Evolutionary conservation across 2,888 invertebrate species (phyloP).

Genomic region (Leptopilina syphax): DNA sequence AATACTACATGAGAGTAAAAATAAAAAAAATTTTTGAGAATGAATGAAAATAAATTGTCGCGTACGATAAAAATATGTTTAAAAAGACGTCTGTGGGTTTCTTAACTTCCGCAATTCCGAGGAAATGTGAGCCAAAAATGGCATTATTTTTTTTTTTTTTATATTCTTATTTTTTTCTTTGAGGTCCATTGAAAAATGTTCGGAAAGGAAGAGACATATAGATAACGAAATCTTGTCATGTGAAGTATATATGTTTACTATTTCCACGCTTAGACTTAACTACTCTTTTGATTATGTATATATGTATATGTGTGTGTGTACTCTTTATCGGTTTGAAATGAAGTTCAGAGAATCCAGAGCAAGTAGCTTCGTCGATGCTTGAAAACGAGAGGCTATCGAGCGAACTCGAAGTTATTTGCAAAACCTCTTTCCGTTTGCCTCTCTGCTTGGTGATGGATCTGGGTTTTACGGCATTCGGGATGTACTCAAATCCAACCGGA

Average conservation of each 20-base stretch:
- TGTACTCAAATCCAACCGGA: slow-evolving; percentile 28
- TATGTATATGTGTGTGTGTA: no score
- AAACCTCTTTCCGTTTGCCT: slow-evolving; percentile 38
- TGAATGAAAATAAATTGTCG: neutral
- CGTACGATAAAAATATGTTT: neutral
- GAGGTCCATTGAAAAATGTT: neutral
- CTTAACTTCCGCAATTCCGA: slow-evolving; percentile 25
- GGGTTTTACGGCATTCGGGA: slow-evolving; percentile 48
- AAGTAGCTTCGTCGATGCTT: slow-evolving; percentile 43
- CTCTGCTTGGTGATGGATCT: slow-evolving; percentile 43
- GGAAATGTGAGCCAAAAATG: neutral
- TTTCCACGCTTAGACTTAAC: neutral
- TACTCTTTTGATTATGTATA: slow-evolving; percentile 25
- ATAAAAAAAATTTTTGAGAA: neutral
- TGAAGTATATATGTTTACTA: neutral
- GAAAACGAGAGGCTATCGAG: slow-evolving; percentile 52
- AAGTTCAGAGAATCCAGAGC: slow-evolving; percentile 33
- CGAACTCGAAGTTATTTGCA: slow-evolving; percentile 48
- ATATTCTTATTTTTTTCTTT: neutral
- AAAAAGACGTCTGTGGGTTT: neutral
- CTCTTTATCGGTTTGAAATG: slow-evolving; percentile 22
- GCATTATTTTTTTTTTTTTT: neutral
- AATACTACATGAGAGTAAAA: no score
- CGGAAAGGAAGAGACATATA: neutral
- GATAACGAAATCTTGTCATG: neutral